Evolutionary conservation across 2,113 vertebrate genomes (phyloP), one percentile per base, ranked within the genome.

Genomic region (Bombycilla garrulus): DNA sequence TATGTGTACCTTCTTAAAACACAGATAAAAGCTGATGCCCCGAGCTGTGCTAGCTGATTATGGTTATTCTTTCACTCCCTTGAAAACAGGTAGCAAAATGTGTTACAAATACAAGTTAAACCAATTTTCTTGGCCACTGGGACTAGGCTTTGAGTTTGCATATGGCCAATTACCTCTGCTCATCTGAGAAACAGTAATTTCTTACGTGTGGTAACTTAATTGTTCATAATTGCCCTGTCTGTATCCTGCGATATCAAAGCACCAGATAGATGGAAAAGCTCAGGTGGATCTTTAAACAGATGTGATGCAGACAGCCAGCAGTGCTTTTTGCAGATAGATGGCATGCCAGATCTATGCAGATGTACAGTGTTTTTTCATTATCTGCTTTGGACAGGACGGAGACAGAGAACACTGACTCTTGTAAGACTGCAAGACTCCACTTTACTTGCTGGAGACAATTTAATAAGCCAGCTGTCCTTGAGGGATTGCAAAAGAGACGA

Each of bases 131-230:
- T 80, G 47, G 42, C 90, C 35, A 3, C 12, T 88, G 78, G 81
- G 81, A 85, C 36, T 64, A 71, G 45, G 9, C 78, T 91, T 24
- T 66, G 87, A 65, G 48, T 23, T 17, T 88, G 62, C 66, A 60
- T 71, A 56, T 73, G 54, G 50, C 31, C n/a, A 84, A 56, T 89
- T 86, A 84, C 47, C 40, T 74, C 60, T 71, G 50, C 26, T 91
- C 35, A 64, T 80, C 51, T 70, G 60, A 94, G 90, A 92, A 94
- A 69, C 29, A 40, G 86, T 61, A 50, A 58, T 90, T 90, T 90
- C 83, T 83, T 92, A 76, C 0, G 3, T 86, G 67, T 81, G 69
- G 58, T 86, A 95, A 86, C 51, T 53, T 92, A 74, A 66, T 78
- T 86, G 79, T 69, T 92, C 78, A 10, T 58, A 86, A 90, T n/a